These are phyloP conservation scores for Sthenelais limicola DNA, from an alignment of 2,888 invertebrate genomes.

Conservation along the genomic window DNA sequence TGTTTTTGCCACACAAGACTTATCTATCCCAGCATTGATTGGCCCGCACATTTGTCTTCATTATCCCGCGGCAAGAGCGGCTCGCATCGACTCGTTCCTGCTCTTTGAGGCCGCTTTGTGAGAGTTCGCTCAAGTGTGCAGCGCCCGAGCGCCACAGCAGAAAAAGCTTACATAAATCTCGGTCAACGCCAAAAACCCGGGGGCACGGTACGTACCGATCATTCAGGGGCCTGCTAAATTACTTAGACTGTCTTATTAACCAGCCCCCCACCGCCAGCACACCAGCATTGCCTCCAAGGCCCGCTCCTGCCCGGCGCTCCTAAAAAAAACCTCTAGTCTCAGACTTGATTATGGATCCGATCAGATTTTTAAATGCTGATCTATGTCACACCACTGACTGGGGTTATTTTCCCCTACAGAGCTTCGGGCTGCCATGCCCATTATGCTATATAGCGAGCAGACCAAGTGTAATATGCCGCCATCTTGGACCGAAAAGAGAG, in stretches of 20 bases:
- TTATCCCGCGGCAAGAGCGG: constrained; percentile 34
- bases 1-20: constrained; percentile 18
- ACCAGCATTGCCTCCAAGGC: constrained; percentile 17
- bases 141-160: constrained; percentile 32
- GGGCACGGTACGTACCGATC: constrained; percentile 19
- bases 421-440: too few relatives aligned
- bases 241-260: constrained; percentile 30
- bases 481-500: too few relatives aligned
- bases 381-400: too few relatives aligned
- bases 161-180: constrained; percentile 39
- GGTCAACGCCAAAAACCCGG: constrained; percentile 12
- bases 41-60: constrained; percentile 38
- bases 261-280: constrained; percentile 7
- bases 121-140: constrained; percentile 35
- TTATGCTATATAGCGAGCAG: too few relatives aligned
- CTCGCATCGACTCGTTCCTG: constrained; percentile 13
- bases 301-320: constrained; percentile 13
- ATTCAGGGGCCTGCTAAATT: constrained; percentile 27
- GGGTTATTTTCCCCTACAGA: too few relatives aligned
- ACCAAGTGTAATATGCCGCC: too few relatives aligned
- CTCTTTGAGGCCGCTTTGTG: constrained; percentile 32
- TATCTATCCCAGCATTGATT: constrained; percentile 36
- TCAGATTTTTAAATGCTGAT: constrained; percentile 26
- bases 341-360: constrained; percentile 33
- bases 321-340: constrained; percentile 4